Conservation (phyloP, 2,888 invertebrate species). For the Metallyticus violacea region DNA sequence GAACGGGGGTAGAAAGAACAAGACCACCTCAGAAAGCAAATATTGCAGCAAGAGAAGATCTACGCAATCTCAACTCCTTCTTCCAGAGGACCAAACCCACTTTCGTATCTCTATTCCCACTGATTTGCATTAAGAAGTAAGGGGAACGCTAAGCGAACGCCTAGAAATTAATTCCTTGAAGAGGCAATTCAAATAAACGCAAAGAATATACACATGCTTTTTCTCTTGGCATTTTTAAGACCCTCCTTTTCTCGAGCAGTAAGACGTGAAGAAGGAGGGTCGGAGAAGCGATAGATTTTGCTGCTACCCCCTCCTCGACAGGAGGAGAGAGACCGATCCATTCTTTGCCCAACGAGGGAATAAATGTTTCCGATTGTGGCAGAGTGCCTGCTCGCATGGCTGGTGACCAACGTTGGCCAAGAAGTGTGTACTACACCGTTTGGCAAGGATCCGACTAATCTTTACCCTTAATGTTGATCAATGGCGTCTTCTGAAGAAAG, state of each 20-base stretch:
- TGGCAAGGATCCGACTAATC: background rate
- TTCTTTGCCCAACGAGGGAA: background rate
- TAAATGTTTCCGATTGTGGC: background rate
- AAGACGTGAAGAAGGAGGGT: constrained; percentile 3
- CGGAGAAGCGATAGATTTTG: constrained; percentile 11
- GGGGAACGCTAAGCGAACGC: background rate
- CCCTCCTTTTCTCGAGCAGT: background rate
- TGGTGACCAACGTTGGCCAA: background rate
- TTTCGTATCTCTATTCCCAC: background rate
- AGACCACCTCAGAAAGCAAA: background rate
- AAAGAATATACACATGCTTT: background rate
- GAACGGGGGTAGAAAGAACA: background rate
- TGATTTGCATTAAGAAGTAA: background rate
- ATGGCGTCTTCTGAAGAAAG: background rate
- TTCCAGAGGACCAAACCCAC: background rate
- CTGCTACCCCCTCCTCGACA: too few species aligned
- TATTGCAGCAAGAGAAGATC: background rate
- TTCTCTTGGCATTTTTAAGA: background rate
- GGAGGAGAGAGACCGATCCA: too few species aligned
- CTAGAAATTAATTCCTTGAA: constrained; percentile 10
- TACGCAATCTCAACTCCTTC: background rate
- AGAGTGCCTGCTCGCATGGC: background rate
- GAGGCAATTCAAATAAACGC: constrained; percentile 13
- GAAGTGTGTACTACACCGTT: background rate
- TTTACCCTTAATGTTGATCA: background rate